Evolutionary conservation across 2,113 vertebrate species (phyloP), one percentile per base, ranked within the genome.

Genomic region (Bos javanicus): DNA sequence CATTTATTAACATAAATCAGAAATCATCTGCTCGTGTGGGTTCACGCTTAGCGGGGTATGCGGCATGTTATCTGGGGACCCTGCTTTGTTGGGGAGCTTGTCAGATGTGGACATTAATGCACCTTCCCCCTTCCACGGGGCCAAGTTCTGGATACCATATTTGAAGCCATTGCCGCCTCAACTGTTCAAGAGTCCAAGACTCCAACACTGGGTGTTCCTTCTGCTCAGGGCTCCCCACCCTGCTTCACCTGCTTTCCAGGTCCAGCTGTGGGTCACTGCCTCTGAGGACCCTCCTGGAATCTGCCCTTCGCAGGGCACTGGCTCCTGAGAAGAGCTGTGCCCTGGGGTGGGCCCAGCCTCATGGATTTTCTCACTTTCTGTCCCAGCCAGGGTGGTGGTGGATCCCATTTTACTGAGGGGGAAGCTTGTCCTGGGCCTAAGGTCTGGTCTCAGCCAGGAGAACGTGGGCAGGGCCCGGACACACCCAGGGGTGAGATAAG

Each of bases 161-260:
- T 46, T 25, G 5, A 25, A 50, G n/a, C 19, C 33, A 46, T 39
- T 1, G 0, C 19, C 16, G 1, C 48, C 2, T 9, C 0, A 2
- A 9, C 12, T 14, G 10, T 76, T 64, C 9, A 57, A 4, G 10
- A 2, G 16, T 57, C 33, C 7, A 33, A 83, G 48, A 30, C 33
- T 62, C n/a, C 14, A 25, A 87, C 21, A 8, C 25, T 48, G 76
- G 28, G 7, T 28, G 2, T 28, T 43, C 48, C 50, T 85, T 19
- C 60, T 39, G n/a, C 3, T 28, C 4, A 2, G n/a, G 57, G 3
- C 81, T 52, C 26, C 4, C 48, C 36, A 7, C 36, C 25, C 33
- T 80, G 17, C 36, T 11, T 19, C 43, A 25, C 36, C 64, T 4
- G 6, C 19, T 50, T 80, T 81, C 74, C 13, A 43, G 62, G 62